phyloP scores from a whole-genome alignment of 2,888 invertebrate species.

The Tuberolachnus salignus region DNA sequence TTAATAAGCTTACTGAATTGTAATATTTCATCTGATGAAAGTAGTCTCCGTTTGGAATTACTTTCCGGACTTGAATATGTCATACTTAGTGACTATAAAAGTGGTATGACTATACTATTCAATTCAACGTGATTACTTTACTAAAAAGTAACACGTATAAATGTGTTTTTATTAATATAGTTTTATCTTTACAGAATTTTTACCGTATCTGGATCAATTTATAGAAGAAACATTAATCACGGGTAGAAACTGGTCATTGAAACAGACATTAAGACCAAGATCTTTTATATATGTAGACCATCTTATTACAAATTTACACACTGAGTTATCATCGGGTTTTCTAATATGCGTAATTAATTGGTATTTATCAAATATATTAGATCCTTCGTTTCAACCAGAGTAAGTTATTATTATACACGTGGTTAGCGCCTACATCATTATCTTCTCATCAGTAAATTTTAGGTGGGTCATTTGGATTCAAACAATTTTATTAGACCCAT shows the following conservation, averaged over 20 bases:
- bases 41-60: constrained; percentile 39
- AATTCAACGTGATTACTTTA: background rate
- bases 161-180: background rate
- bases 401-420: constrained; percentile 29
- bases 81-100: constrained; percentile 41
- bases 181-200: constrained; percentile 38
- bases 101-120: constrained; percentile 14
- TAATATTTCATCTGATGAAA: constrained; percentile 36
- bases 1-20: constrained; percentile 32
- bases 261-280: constrained; percentile 40
- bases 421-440: no score
- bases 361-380: constrained; percentile 47
- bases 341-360: constrained; percentile 44
- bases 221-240: constrained; percentile 49
- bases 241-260: constrained; percentile 40
- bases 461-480: no score
- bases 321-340: constrained; percentile 39
- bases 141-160: background rate
- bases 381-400: constrained; percentile 46
- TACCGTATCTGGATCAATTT: constrained; percentile 42
- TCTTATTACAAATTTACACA: constrained; percentile 40
- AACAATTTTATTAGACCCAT: no score
- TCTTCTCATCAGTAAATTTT: no score
- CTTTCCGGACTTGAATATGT: constrained; percentile 41
- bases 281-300: constrained; percentile 49